Evolutionary conservation across 2,113 vertebrate species (phyloP), one percentile per base, ranked within the genome.

Genomic region (Chascanopsetta lugubris): DNA sequence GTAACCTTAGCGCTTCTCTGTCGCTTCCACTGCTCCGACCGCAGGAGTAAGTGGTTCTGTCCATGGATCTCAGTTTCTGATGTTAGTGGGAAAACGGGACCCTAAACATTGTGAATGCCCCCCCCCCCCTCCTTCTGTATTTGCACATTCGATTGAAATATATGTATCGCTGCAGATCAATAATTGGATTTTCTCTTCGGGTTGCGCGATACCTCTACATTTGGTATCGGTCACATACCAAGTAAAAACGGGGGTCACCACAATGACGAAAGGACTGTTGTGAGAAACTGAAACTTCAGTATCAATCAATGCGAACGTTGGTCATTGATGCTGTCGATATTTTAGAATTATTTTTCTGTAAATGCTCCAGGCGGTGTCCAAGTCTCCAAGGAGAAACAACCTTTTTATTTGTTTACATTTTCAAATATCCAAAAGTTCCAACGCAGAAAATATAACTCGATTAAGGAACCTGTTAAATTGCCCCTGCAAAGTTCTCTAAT

Each of bases 91-190:
- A 72, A 42, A 72, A n/a, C 46, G 34, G 15, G 4, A 54, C 20
- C 29, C 1, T 24, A 5, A 38, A 15, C 34, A 38, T 15, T 38
- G 12, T 34, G 3, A 5, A 47, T 24, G 40, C 13, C 22, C 49
- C n/a, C 47, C 49, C n/a, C 47, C 26, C 24, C 15, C 12, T 15
- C 13, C 6, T 13, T 15, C 34, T 38, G 34, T 38, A 38, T 38
- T 38, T 17, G 12, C 34, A 38, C 7, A n/a, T n/a, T n/a, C n/a
- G n/a, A n/a, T n/a, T n/a, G n/a, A n/a, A n/a, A n/a, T n/a, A n/a
- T n/a, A n/a, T n/a, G n/a, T n/a, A n/a, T n/a, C n/a, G 53, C 6
- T 34, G 48, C 34, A 64, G 48, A 77, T 77, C 69, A 63, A 61
- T 77, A 46, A 54, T 70, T 43, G 49, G 34, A 38, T 38, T 38